Base-by-base conservation (phyloP, 2,888 invertebrate species). In the Tuberolachnus salignus region DNA sequence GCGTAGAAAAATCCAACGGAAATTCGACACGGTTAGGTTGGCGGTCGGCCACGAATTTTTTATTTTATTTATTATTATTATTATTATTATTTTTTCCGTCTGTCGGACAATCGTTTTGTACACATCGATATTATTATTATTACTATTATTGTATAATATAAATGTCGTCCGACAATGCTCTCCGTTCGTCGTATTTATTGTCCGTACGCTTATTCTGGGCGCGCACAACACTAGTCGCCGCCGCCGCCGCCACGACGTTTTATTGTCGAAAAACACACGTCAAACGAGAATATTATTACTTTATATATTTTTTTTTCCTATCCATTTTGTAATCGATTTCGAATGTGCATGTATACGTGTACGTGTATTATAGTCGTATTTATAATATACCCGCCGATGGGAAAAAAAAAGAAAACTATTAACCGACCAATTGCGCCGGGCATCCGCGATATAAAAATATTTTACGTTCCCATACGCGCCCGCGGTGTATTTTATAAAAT, bases 351-450 rank as follows among this genome's bases (percentile, higher is more conserved):
- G 53, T 34, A 3, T n/a, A 1, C 42, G 21, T 14, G 46, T 4
- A 49, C 13, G 51, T 51, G 53, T 34, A 19, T 42, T 34, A n/a
- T n/a, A n/a, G n/a, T n/a, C n/a, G n/a, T n/a, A n/a, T n/a, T n/a
- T n/a, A n/a, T n/a, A n/a, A n/a, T n/a, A n/a, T n/a, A n/a, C n/a
- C 13, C 19, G 34, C 8, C 53, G 67, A 59, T 59, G 78, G 78
- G 67, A 78, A 78, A 72, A 49, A 67, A 67, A 75, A n/a, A n/a
- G n/a, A 72, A 67, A 67, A 69, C 78, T 69, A 78, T 78, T 78
- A 78, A 78, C 78, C 78, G 78, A 67, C 69, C 78, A 57, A 78
- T 69, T 42, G 78, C 78, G 67, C 44, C 66, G 57, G 53, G 26
- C 66, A 55, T 34, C 34, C 3, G 34, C 34, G 34, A 34, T 4